Evolutionary conservation across 2,888 invertebrate genomes (phyloP).

Genomic region (Cremastinae sp.): DNA sequence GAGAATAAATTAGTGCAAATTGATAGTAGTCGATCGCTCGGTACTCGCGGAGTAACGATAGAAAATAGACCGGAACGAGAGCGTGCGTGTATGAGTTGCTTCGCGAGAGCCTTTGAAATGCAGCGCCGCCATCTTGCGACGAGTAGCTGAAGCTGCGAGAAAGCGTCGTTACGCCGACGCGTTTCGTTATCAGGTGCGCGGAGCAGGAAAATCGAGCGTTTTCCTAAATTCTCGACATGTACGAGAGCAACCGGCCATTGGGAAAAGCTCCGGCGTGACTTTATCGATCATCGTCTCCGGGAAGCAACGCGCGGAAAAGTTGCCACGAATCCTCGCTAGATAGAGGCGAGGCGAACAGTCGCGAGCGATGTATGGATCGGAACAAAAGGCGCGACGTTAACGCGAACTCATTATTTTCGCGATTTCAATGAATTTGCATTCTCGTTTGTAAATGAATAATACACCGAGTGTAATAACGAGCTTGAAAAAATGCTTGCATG

Average conservation of each 20-base stretch:
- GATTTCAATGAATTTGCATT: background rate
- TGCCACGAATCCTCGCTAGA: constrained; percentile 64
- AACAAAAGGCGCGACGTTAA: constrained; percentile 46
- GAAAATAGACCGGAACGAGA: too few species aligned
- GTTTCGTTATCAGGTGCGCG: constrained; percentile 52
- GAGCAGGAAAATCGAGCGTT: constrained; percentile 29
- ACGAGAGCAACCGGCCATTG: constrained; percentile 57
- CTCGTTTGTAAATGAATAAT: background rate
- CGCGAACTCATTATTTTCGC: constrained; percentile 2
- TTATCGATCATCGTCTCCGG: constrained; percentile 75
- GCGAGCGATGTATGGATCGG: constrained; percentile 24
- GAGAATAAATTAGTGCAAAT: too few species aligned
- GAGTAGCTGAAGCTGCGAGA: constrained; percentile 63
- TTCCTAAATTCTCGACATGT: constrained; percentile 45
- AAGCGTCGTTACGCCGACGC: constrained; percentile 43
- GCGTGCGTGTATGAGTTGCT: too few species aligned
- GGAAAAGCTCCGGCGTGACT: constrained; percentile 67
- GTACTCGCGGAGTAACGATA: too few species aligned
- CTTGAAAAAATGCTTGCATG: background rate
- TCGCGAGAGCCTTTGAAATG: background rate
- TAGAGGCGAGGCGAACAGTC: constrained; percentile 63
- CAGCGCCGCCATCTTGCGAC: constrained; percentile 72
- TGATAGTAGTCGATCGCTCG: too few species aligned
- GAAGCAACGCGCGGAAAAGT: constrained; percentile 56
- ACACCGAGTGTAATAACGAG: background rate